Evolutionary conservation across 2,797 vertebrate species (phyloP).

Genomic region (Petrocephalus sullivani): DNA sequence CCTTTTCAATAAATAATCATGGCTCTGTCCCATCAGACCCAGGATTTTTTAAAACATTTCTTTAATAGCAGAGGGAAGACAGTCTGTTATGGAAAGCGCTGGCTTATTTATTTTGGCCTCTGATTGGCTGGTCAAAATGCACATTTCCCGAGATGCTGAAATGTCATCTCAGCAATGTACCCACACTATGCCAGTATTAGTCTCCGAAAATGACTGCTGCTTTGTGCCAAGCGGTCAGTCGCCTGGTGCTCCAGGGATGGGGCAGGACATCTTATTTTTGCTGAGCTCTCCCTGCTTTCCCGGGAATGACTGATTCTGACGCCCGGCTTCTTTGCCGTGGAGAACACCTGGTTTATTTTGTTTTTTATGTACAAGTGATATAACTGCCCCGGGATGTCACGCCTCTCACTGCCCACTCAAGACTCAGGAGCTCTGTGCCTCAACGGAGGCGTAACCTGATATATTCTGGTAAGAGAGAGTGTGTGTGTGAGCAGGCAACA

Average conservation of each 20-base stretch:
- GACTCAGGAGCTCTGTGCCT: constrained; percentile 39
- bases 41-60: background rate
- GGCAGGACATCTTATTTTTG: constrained; percentile 8
- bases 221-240: background rate
- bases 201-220: background rate
- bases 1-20: background rate
- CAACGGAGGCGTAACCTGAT: constrained; percentile 42
- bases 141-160: background rate
- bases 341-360: constrained; percentile 54
- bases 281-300: constrained; percentile 23
- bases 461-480: constrained; percentile 31
- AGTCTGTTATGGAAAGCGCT: background rate
- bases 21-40: background rate
- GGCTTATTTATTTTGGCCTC: background rate
- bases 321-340: constrained; percentile 15
- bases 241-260: background rate
- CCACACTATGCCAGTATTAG: background rate
- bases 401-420: constrained; percentile 50
- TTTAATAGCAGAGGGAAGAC: background rate
- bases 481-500: background rate
- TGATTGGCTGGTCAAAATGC: background rate
- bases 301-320: background rate
- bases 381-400: constrained; percentile 52
- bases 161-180: background rate
- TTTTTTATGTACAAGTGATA: constrained; percentile 55